Evolutionary conservation across 2,113 vertebrate genomes (phyloP).

Genomic region (Sebastes schlegelii): DNA sequence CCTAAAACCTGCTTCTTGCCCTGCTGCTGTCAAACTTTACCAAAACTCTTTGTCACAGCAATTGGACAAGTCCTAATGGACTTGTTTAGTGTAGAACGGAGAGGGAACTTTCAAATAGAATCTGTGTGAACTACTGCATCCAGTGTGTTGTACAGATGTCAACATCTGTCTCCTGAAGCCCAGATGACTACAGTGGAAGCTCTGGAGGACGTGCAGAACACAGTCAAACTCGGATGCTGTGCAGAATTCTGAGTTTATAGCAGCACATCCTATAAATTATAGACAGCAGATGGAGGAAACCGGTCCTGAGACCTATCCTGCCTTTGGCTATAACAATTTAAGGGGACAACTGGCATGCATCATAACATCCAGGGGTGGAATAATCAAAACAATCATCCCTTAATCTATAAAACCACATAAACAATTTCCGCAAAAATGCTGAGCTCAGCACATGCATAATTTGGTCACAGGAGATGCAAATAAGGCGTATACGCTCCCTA

Average conservation of each 20-base stretch:
- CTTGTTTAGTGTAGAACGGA: background rate
- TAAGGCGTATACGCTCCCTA: background rate
- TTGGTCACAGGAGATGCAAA: slow-evolving; percentile 1
- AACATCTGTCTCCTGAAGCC: slow-evolving; percentile 39
- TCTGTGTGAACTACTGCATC: slow-evolving; percentile 36
- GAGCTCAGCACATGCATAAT: slow-evolving; percentile 1
- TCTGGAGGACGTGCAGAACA: background rate
- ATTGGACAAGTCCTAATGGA: slow-evolving; percentile 4
- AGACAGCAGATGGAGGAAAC: slow-evolving; percentile 6
- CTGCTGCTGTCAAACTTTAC: background rate
- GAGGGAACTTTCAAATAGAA: slow-evolving; percentile 18
- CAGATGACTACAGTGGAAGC: slow-evolving; percentile 20
- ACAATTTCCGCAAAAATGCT: background rate
- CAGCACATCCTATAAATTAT: slow-evolving; percentile 13
- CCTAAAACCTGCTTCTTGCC: background rate
- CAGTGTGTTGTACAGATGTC: slow-evolving; percentile 31
- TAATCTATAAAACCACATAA: background rate
- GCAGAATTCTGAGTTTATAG: slow-evolving; percentile 14
- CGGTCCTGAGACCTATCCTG: background rate
- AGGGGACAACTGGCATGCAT: background rate
- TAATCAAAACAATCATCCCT: background rate
- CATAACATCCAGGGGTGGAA: background rate
- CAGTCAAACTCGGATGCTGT: background rate
- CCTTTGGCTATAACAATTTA: background rate
- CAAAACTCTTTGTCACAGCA: background rate